phyloP scores from a whole-genome alignment of 2,797 vertebrate species.

The Typhlichthys eigenmanni region DNA sequence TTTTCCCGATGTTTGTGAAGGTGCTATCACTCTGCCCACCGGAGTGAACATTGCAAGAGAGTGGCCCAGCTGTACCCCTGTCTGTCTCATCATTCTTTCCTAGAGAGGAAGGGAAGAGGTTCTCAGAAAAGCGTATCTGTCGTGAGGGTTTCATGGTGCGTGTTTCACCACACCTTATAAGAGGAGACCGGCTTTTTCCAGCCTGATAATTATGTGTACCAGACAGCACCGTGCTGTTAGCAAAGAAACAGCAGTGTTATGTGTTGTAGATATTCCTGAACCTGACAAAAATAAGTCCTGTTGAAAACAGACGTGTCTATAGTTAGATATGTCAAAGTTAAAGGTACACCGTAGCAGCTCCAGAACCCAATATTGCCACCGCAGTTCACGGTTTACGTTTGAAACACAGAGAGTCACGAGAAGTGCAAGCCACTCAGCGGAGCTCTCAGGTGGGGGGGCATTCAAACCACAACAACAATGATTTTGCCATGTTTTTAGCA shows the following conservation, averaged over 20 bases:
- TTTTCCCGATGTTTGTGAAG: constrained; percentile 66
- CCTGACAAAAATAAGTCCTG: too few relatives aligned
- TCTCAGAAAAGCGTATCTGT: constrained; percentile 15
- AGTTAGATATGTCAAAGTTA: too few relatives aligned
- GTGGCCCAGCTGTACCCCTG: constrained; percentile 33
- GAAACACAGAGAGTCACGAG: too few relatives aligned
- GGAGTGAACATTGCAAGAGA: constrained; percentile 36
- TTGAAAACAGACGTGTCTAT: too few relatives aligned
- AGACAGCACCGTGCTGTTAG: background rate
- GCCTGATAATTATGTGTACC: constrained; percentile 3
- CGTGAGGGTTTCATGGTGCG: constrained; percentile 18
- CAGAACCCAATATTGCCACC: too few relatives aligned
- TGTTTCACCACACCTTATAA: constrained; percentile 7
- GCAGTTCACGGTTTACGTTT: too few relatives aligned
- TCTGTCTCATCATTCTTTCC: constrained; percentile 47
- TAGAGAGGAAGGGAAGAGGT: constrained; percentile 24
- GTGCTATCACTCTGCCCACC: constrained; percentile 61
- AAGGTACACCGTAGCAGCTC: too few relatives aligned
- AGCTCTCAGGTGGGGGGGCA: too few relatives aligned
- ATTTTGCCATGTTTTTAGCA: too few relatives aligned
- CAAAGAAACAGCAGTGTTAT: background rate
- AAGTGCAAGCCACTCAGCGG: background rate
- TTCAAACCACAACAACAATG: too few relatives aligned
- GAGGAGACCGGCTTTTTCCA: constrained; percentile 10
- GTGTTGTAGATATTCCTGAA: too few relatives aligned